Percentiles rank a stretch among this genome's conserved stretches.
phyloP scores from a whole-genome alignment of 2,888 invertebrate genomes.

The Melanchra persicariae region DNA sequence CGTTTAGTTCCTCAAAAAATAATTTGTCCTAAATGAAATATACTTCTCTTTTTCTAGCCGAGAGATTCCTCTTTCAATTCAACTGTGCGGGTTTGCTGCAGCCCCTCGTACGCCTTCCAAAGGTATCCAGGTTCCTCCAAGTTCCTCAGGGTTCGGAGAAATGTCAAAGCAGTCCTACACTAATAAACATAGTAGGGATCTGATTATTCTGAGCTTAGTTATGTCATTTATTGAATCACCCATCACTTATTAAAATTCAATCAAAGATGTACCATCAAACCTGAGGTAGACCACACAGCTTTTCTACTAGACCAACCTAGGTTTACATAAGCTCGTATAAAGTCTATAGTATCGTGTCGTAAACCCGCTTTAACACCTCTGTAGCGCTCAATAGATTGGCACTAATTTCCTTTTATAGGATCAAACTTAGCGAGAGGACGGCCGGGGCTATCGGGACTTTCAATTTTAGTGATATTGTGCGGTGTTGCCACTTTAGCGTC shows the following conservation, averaged over 20 bases:
- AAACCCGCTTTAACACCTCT: slow-evolving; percentile 45
- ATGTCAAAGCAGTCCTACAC: too few species aligned
- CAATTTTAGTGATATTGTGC: slow-evolving; percentile 46
- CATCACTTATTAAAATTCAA: neutral
- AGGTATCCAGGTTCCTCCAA: too few species aligned
- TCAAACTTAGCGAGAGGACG: slow-evolving; percentile 47
- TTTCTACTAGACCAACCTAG: neutral
- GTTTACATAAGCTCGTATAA: neutral
- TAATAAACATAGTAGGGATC: neutral
- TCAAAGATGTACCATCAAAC: neutral
- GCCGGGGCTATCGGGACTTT: slow-evolving; percentile 43
- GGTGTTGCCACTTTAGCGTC: slow-evolving; percentile 17
- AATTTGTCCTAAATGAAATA: neutral
- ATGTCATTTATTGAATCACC: too few species aligned
- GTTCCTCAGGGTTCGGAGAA: neutral
- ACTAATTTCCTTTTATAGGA: slow-evolving; percentile 62
- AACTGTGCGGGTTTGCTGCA: neutral
- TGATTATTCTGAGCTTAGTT: neutral
- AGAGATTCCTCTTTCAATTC: too few species aligned
- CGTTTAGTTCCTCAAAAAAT: neutral
- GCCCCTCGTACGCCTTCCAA: neutral
- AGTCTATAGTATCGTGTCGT: slow-evolving; percentile 1
- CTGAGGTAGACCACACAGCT: neutral
- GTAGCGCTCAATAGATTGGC: slow-evolving; percentile 57
- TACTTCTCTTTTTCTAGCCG: too few species aligned